These are phyloP conservation scores for Hemiprocne comata DNA, from an alignment of 2,113 vertebrate species.

Conservation along the genomic window DNA sequence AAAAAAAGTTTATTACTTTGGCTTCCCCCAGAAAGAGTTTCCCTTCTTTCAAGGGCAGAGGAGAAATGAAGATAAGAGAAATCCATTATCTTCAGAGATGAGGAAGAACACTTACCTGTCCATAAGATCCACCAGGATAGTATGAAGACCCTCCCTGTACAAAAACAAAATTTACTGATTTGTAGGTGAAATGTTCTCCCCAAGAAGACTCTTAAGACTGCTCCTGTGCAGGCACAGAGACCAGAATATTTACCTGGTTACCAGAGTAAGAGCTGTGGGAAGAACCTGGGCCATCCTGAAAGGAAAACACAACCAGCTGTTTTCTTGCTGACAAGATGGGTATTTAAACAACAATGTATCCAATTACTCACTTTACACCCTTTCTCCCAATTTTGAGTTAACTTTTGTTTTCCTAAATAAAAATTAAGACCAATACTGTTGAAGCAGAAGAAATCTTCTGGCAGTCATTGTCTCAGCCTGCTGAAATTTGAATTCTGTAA, in stretches of 20 bases:
- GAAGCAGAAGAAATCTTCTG: neutral
- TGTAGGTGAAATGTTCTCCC: neutral
- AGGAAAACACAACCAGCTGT: neutral
- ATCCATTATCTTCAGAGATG: neutral
- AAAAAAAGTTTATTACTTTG: neutral
- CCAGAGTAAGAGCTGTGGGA: neutral
- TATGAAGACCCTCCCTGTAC: neutral
- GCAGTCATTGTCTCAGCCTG: neutral
- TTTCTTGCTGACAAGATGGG: neutral
- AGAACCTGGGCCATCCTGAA: neutral
- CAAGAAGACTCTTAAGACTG: neutral
- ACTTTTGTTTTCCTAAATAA: neutral
- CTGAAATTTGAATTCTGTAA: neutral
- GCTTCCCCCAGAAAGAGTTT: neutral
- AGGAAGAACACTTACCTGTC: neutral
- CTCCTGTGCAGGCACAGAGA: neutral
- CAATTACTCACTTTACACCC: rapidly evolving
- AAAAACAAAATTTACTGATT: neutral
- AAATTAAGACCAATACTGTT: neutral
- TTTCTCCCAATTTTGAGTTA: neutral
- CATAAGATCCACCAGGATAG: neutral
- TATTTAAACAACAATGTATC: neutral
- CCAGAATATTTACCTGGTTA: constrained; percentile 22
- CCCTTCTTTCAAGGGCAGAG: neutral
- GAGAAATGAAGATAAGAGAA: neutral